phyloP scores from a whole-genome alignment of 2,888 invertebrate species.

The Scelioninae gen. 1 region DNA sequence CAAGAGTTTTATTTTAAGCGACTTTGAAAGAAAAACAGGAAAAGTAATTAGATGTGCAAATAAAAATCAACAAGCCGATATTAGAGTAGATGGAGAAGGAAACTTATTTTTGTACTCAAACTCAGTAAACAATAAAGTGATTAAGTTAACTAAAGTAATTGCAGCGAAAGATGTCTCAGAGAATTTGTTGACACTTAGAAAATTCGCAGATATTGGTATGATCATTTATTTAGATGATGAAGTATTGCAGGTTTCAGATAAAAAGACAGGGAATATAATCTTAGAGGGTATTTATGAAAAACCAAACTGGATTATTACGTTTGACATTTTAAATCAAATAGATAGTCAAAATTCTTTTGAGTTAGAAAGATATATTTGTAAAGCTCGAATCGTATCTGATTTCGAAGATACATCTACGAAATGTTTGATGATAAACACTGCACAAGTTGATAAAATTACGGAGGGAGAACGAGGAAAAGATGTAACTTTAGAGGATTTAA shows the following conservation, averaged over 20 bases:
- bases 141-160: background rate
- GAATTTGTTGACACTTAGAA: constrained; percentile 8
- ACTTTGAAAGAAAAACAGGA: background rate
- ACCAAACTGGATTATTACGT: constrained; percentile 7
- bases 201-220: constrained; percentile 14
- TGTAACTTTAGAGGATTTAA: too few relatives aligned
- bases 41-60: background rate
- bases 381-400: too few relatives aligned
- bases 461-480: too few relatives aligned
- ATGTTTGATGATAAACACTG: too few relatives aligned
- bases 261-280: constrained; percentile 5
- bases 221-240: constrained; percentile 27
- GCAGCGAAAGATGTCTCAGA: constrained; percentile 6
- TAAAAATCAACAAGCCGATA: too few relatives aligned
- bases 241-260: constrained; percentile 8
- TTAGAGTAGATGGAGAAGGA: too few relatives aligned
- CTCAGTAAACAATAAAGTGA: background rate
- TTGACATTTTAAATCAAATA: background rate
- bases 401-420: too few relatives aligned
- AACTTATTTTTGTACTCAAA: too few relatives aligned
- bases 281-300: constrained; percentile 10
- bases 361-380: too few relatives aligned
- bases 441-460: too few relatives aligned
- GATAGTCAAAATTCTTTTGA: background rate
- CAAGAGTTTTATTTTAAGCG: background rate